Evolutionary conservation across 2,797 vertebrate genomes (phyloP).

Genomic region (Eulemur mongoz): DNA sequence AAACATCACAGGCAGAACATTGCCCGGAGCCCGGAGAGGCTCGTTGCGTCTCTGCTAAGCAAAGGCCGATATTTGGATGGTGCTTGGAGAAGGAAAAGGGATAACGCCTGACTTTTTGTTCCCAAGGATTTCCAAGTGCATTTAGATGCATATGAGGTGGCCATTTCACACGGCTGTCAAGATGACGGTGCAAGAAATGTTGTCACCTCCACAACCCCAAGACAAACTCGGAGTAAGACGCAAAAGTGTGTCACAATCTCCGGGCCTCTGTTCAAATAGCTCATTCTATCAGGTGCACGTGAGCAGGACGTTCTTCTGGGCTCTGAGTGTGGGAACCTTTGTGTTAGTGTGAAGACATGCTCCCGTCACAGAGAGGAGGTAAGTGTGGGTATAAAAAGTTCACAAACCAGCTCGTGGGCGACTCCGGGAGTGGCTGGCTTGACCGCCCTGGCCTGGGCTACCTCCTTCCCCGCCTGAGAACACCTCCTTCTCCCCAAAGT

Average conservation of each 20-base stretch:
- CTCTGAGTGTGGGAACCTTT: neutral
- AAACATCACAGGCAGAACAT: neutral
- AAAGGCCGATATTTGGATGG: neutral
- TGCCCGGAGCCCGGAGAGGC: neutral
- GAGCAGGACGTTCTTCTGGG: rapidly evolving
- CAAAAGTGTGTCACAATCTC: neutral
- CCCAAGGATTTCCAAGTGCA: neutral
- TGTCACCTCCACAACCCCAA: neutral
- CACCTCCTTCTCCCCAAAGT: neutral
- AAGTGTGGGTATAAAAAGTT: neutral
- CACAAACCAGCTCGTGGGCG: neutral
- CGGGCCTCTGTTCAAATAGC: rapidly evolving
- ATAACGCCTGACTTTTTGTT: neutral
- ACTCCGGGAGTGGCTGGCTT: neutral
- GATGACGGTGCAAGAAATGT: neutral
- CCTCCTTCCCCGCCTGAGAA: neutral
- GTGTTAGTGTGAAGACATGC: neutral
- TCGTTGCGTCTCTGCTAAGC: too few relatives aligned
- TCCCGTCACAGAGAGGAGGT: neutral
- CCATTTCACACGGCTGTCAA: rapidly evolving
- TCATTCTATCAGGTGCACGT: too few relatives aligned
- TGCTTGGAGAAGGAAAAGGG: neutral
- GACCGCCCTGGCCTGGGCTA: rapidly evolving
- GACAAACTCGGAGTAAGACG: neutral
- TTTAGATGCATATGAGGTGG: rapidly evolving